Base-by-base conservation (phyloP, 1,140 invertebrate species). In the Epicauta chinensis region DNA sequence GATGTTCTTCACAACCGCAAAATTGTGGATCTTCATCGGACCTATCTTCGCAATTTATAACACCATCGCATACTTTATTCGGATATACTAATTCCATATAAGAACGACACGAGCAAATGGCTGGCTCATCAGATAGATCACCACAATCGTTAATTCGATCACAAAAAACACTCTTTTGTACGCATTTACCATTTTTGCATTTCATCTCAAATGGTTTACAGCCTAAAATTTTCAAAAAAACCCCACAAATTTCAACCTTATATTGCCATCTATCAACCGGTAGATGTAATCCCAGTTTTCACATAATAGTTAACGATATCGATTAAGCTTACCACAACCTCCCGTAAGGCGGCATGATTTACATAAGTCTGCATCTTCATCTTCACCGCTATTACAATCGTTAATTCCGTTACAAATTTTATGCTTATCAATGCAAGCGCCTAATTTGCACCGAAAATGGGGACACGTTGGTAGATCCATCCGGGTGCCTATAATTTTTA, bases 1-100 rank as follows among this genome's bases (percentile, higher is more conserved):
- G 5, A 65, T 58, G 16, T 1, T 67, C 66, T 11, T 71, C 77
- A 65, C 86, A 87, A 12, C 72, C 69, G 59, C 87, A 90, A 3
- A 75, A 68, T 29, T 71, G 64, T 0, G 77, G 77, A 50, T 79
- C 76, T 69, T 93, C 91, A 66, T 93, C 91, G 17, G 77, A 81
- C 60, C 84, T 83, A 64, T 93, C 89, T 36, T 75, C 73, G 64
- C 91, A 94, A 65, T 93, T 81, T 16, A 84, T 71, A 3, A 82
- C 73, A 6, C 87, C 86, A 68, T 93, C 86, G 66, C 91, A 93
- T 17, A 91, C 70, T 47, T 77, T 77, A 3, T 75, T 70, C 6
- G 83, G 81, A 54, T 75, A 67, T 0, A 82, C 81, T 10, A 84
- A 70, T 46, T 76, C 76, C 44, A 91, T 64, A 64, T 86, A 90